Base-by-base conservation (phyloP, 2,888 invertebrate species). In the Tachina lurida region DNA sequence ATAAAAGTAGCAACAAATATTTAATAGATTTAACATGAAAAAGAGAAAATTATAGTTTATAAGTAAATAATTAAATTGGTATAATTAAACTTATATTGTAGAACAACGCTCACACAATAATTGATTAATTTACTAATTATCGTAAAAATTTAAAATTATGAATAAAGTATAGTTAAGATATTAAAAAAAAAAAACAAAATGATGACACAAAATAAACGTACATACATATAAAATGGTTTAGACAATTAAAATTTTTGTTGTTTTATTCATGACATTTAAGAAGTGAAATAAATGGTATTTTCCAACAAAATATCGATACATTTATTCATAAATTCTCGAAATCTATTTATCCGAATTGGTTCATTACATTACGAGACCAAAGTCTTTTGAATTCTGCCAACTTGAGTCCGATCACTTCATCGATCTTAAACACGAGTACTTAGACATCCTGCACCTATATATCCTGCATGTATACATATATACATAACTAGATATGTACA, bases 221-320 rank as follows among this genome's bases (percentile, higher is more conserved):
- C 31, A 67, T 63, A 45, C 12, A 63, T 54, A 54, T 49, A 54
- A 17, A 17, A 84, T 87, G 87, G 80, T 87, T 87, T 87, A 87
- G 85, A 85, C 65, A 87, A 87, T 81, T 79, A 84, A 84, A 60
- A 71, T 19, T 39, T 3, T n/a, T 8, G 10, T 62, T 58, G 45
- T 86, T 74, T 77, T 43, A 31, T 75, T 67, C 7, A 31, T 31
- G 31, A 31, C 5, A 7, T 7, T 31, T 4, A 2, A 31, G 4
- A 4, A 31, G 31, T 4, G 4, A 31, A 31, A 31, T 4, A 31
- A 31, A 31, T 31, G 31, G 31, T 31, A 31, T 4, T 22, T 22
- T 2, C n/a, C n/a, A n/a, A n/a, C n/a, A n/a, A n/a, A n/a, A n/a
- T 22, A 22, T 22, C 2, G 22, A 13, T 10, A 8, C 7, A 10